phyloP scores from a whole-genome alignment of 2,888 invertebrate species.

The Netelia virgata region DNA sequence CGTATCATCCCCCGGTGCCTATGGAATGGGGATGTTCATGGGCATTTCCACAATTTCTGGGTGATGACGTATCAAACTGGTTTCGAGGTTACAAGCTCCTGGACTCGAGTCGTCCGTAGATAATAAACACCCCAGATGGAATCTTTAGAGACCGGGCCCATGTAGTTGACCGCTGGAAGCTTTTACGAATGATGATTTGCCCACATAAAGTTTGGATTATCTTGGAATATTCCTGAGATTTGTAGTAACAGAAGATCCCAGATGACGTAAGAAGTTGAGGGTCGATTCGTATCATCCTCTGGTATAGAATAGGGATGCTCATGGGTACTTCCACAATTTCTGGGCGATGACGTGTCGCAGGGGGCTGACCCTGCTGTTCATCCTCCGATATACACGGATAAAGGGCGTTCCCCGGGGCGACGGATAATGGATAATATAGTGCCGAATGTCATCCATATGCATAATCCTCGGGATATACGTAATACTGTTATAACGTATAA shows the following conservation, averaged over 20 bases:
- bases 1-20: too few species aligned
- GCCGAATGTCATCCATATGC: constrained; percentile 59
- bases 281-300: neutral
- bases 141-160: too few species aligned
- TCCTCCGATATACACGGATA: constrained; percentile 43
- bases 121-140: too few species aligned
- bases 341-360: constrained; percentile 40
- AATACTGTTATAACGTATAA: constrained; percentile 65
- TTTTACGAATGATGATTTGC: too few species aligned
- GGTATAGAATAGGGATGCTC: neutral
- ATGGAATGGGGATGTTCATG: neutral
- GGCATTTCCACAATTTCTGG: constrained; percentile 25
- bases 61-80: constrained; percentile 23
- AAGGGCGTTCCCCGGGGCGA: constrained; percentile 58
- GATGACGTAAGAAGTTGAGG: neutral
- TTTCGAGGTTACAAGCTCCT: too few species aligned
- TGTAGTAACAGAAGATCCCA: too few species aligned
- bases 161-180: too few species aligned
- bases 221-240: too few species aligned
- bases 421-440: constrained; percentile 61
- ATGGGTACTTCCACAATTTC: constrained; percentile 20
- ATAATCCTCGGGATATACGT: constrained; percentile 49
- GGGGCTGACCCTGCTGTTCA: constrained; percentile 34
- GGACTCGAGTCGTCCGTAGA: too few species aligned
- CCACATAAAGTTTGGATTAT: too few species aligned